Evolutionary conservation across 2,888 invertebrate species (phyloP).

Genomic region (Leptinotarsa haldemani): DNA sequence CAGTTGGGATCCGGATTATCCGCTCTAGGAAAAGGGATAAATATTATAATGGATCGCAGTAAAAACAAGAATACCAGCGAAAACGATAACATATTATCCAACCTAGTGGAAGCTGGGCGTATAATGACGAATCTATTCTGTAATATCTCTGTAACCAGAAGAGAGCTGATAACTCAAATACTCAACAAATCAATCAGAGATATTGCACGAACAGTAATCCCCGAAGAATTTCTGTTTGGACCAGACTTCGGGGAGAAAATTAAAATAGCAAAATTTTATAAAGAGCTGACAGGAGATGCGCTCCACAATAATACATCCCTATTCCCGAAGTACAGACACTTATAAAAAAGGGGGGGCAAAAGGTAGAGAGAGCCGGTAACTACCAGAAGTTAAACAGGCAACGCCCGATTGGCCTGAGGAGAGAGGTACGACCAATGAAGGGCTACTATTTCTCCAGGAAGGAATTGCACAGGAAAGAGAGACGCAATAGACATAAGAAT

Average conservation of each 20-base stretch:
- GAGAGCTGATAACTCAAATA: not conserved
- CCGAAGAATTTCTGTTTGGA: not conserved
- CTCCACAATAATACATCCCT: too few species aligned
- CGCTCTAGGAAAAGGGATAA: not conserved
- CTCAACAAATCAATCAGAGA: not conserved
- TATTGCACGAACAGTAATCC: not conserved
- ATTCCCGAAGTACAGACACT: not conserved
- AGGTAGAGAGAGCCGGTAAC: not conserved
- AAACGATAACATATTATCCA: not conserved
- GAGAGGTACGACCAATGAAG: not conserved
- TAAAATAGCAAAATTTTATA: not conserved
- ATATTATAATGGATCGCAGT: not conserved
- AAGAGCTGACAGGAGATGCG: not conserved
- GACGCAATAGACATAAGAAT: not conserved
- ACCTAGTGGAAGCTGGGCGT: not conserved
- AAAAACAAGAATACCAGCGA: not conserved
- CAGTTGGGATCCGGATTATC: not conserved
- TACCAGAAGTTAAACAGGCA: not conserved
- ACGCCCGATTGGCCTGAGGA: not conserved
- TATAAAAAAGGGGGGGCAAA: not conserved
- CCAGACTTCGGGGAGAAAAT: not conserved
- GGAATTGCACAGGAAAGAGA: not conserved
- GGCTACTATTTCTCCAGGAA: not conserved
- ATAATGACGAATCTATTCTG: not conserved
- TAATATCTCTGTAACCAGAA: not conserved